phyloP scores from a whole-genome alignment of 2,113 vertebrate genomes.

The Rana temporaria region DNA sequence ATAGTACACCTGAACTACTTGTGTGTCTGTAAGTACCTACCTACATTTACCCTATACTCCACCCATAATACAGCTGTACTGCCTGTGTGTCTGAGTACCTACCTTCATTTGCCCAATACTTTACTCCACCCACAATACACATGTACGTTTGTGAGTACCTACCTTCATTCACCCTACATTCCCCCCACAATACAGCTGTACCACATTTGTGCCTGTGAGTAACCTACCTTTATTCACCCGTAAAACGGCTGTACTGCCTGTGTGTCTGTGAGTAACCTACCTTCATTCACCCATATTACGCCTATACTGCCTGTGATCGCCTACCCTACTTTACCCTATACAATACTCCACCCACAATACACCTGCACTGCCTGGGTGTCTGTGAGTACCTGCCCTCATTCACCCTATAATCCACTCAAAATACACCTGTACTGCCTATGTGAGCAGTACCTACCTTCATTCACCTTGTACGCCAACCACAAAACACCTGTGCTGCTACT shows the following conservation, averaged over 20 bases:
- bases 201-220: background rate
- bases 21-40: background rate
- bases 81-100: background rate
- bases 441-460: no score
- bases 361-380: background rate
- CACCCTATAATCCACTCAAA: no score
- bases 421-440: no score
- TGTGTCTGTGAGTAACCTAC: background rate
- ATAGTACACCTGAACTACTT: background rate
- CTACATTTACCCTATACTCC: background rate
- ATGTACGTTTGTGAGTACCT: background rate
- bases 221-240: background rate
- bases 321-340: background rate
- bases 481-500: no score
- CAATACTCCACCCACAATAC: background rate
- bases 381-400: no score
- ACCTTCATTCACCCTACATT: background rate
- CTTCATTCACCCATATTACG: no score
- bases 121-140: no score
- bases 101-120: background rate
- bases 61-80: background rate
- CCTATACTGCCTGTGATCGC: background rate
- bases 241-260: background rate
- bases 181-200: no score
- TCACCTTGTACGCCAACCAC: no score